These are phyloP conservation scores for Spilosoma lubricipeda DNA, from an alignment of 2,888 invertebrate species.

Conservation along the genomic window DNA sequence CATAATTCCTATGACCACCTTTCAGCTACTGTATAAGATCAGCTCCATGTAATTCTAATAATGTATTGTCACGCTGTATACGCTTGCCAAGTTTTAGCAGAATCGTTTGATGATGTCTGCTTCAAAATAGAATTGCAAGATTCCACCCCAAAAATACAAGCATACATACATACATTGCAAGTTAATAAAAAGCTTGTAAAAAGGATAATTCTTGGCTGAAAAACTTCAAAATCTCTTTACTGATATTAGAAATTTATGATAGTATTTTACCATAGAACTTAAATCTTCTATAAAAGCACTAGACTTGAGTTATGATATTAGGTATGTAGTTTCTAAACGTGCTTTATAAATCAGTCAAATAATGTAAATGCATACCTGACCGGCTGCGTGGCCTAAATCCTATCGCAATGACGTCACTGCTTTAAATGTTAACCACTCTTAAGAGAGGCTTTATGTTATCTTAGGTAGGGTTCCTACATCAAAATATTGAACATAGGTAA, in stretches of 20 bases:
- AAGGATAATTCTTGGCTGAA: too few species aligned
- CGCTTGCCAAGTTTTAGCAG: too few species aligned
- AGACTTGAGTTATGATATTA: neutral
- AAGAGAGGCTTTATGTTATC: constrained; percentile 15
- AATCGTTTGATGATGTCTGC: too few species aligned
- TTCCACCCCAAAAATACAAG: too few species aligned
- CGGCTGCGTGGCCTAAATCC: constrained; percentile 64
- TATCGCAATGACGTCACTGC: constrained; percentile 57
- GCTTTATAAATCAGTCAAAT: constrained; percentile 43
- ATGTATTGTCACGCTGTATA: too few species aligned
- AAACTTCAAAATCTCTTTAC: neutral
- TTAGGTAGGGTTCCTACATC: neutral
- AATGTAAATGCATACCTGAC: constrained; percentile 63
- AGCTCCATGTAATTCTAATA: too few species aligned
- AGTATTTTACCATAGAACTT: neutral
- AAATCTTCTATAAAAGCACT: neutral
- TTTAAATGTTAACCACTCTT: constrained; percentile 35
- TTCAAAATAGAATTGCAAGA: too few species aligned
- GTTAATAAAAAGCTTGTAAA: too few species aligned
- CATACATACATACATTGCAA: too few species aligned
- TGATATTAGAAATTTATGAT: neutral
- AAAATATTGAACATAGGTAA: neutral
- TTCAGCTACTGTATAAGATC: too few species aligned
- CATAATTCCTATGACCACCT: too few species aligned
- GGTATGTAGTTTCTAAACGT: constrained; percentile 22